A percentile compares a stretch with the other conserved stretches of the same genome.
These are phyloP conservation scores for Spilosoma lubricipeda DNA, from an alignment of 2,888 invertebrate species.

Conservation along the genomic window DNA sequence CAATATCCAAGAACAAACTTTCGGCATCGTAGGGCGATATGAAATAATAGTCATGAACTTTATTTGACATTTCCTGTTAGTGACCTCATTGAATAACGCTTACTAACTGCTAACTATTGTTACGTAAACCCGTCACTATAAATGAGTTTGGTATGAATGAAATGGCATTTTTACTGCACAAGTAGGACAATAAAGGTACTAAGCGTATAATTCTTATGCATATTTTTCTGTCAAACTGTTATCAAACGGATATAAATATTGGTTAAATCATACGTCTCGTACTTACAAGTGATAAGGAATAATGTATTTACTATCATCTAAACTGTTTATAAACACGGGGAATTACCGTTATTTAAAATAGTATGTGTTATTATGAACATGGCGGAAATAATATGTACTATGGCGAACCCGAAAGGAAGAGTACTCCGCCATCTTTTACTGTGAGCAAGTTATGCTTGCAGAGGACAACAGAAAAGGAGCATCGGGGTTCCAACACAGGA, in stretches of 20 bases:
- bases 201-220: slow-evolving; percentile 39
- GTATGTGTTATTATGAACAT: neutral
- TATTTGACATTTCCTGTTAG: slow-evolving; percentile 45
- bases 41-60: slow-evolving; percentile 38
- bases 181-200: slow-evolving; percentile 27
- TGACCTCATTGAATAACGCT: slow-evolving; percentile 27
- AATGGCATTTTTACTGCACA: slow-evolving; percentile 19
- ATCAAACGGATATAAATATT: slow-evolving; percentile 44
- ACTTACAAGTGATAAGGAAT: slow-evolving; percentile 43
- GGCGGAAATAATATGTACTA: too few relatives aligned
- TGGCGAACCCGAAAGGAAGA: too few relatives aligned
- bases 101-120: slow-evolving; percentile 23
- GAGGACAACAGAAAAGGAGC: too few relatives aligned
- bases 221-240: slow-evolving; percentile 45
- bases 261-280: slow-evolving; percentile 42
- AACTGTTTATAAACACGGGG: slow-evolving; percentile 21
- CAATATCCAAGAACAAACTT: slow-evolving; percentile 20
- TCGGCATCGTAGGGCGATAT: slow-evolving; percentile 25
- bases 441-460: too few relatives aligned
- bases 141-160: slow-evolving; percentile 28
- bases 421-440: too few relatives aligned
- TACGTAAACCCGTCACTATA: slow-evolving; percentile 26
- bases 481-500: too few relatives aligned
- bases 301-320: slow-evolving; percentile 48
- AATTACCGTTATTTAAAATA: slow-evolving; percentile 11